Evolutionary conservation across 1,140 invertebrate genomes (phyloP).

Genomic region (Xylocopa sonorina): DNA sequence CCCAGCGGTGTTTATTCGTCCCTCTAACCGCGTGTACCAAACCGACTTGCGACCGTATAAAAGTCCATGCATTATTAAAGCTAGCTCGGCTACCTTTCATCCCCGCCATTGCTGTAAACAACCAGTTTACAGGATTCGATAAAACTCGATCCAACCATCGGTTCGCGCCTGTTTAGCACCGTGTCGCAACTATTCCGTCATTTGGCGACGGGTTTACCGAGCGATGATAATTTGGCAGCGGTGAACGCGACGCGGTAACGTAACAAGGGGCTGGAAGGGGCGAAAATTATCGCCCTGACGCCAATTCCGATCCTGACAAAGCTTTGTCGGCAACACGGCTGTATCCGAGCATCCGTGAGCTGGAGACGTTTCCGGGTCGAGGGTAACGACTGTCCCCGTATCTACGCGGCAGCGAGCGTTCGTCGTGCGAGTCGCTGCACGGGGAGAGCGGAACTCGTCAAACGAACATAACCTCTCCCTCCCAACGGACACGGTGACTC

Average conservation of each 20-base stretch:
- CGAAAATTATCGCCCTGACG: slow-evolving; percentile 61
- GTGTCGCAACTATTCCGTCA: neutral
- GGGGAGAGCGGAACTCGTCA: slow-evolving; percentile 10
- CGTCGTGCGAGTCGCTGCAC: neutral
- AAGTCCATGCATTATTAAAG: neutral
- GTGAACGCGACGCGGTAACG: slow-evolving; percentile 17
- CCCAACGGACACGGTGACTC: neutral
- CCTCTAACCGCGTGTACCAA: neutral
- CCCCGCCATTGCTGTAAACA: neutral
- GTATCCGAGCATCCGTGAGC: slow-evolving; percentile 39
- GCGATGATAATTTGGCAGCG: slow-evolving; percentile 62
- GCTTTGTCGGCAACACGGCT: slow-evolving; percentile 11
- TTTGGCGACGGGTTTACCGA: slow-evolving; percentile 30
- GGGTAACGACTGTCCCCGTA: slow-evolving; percentile 31
- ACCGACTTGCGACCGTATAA: neutral
- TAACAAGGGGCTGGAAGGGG: too few relatives aligned
- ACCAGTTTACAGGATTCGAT: neutral
- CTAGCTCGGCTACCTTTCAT: too few relatives aligned
- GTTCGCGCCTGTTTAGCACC: neutral
- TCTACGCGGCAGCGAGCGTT: slow-evolving; percentile 7
- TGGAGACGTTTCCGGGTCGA: slow-evolving; percentile 29
- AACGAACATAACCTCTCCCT: slow-evolving; percentile 3
- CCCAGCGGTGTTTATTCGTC: neutral
- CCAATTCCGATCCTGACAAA: slow-evolving; percentile 64
- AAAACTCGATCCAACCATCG: neutral